Conservation (phyloP, 2,113 vertebrate species). For the Motacilla tschutschensis region DNA sequence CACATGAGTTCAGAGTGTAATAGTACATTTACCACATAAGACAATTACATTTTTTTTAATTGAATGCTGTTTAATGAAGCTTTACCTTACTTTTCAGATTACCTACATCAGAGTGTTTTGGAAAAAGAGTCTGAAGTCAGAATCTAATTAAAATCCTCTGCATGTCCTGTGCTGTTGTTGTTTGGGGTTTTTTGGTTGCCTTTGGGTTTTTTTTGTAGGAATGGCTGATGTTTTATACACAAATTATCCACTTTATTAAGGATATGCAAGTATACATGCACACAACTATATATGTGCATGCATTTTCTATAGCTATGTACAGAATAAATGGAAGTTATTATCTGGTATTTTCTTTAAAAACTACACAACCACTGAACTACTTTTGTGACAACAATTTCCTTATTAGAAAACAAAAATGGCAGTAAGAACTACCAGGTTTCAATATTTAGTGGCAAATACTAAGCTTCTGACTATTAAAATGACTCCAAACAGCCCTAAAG, state of each 20-base stretch:
- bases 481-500: not conserved
- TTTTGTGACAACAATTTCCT: not conserved
- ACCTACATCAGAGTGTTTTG: not conserved
- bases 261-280: not conserved
- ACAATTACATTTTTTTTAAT: constrained; percentile 13
- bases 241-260: not conserved
- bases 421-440: not conserved
- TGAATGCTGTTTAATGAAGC: constrained; percentile 62
- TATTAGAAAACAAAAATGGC: not conserved
- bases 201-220: not conserved
- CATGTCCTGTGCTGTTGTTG: not conserved
- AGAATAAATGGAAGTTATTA: not conserved
- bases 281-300: not conserved
- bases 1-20: not conserved
- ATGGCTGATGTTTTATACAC: not conserved
- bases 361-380: not conserved
- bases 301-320: not conserved
- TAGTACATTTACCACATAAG: constrained; percentile 27
- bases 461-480: not conserved
- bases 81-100: constrained; percentile 59
- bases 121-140: constrained; percentile 50
- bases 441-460: not conserved
- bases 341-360: not conserved
- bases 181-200: not conserved
- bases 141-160: constrained; percentile 39